Base-by-base conservation (phyloP, 2,888 invertebrate genomes). In the Zhuqinia jingwanae region DNA sequence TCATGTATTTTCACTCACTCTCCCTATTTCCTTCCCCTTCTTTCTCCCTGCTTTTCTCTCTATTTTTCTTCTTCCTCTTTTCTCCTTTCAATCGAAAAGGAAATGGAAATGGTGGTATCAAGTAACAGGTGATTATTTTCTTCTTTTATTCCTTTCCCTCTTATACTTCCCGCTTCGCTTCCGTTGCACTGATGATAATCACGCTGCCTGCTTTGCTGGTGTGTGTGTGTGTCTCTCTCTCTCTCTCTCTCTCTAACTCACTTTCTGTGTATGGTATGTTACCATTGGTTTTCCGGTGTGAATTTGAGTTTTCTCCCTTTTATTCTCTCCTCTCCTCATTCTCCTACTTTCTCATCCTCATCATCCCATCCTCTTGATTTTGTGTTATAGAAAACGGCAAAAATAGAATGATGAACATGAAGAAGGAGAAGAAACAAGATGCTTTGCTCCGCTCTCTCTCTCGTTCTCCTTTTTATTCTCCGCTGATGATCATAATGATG, bases 51-150 rank as follows among this genome's bases (percentile, higher is more conserved):
- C 42, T 60, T 36, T 20, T 50, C 25, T 70, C 47, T 15, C 1
- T 15, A 36, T 36, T 70, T 30, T 3, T 30, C 36, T 20, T 56
- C 25, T 76, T 53, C 20, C 20, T 22, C 42, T 36, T 30, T 20
- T 73, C 73, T 73, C 27, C 25, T 60, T 63, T 50, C 27, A 65
- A 63, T 47, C 78, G 47, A 68, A 30, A 68, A 81, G 70, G 81
- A 87, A 83, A 77, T 79, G 80, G 36, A 36, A 36, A 11, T 36
- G 56, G 73, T 36, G 82, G 68, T 87, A 79, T 87, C 87, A 87
- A 63, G 87, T 87, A 87, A 87, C 87, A 87, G 87, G 87, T 87
- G 87, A 87, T 87, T 83, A 87, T 82, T 79, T 80, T 68, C 77
- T 60, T 65, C 30, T 27, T 76, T 63, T 36, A 60, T 47, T 10